Base-by-base conservation (phyloP, 2,888 invertebrate genomes). In the Leucozona laternaria region DNA sequence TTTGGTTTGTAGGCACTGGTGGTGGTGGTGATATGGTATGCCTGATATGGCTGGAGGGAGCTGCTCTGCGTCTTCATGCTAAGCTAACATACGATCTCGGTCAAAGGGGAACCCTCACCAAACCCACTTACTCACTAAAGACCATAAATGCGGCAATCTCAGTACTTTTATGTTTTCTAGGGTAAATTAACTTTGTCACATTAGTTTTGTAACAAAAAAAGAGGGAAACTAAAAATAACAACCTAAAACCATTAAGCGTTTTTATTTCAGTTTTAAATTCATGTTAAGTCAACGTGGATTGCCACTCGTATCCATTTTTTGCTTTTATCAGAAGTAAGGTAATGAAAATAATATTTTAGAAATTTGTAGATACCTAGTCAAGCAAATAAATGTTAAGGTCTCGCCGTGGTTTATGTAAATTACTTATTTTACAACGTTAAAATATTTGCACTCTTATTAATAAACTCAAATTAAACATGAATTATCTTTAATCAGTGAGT, bases 101-200 rank as follows among this genome's bases (percentile, higher is more conserved):
- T 80, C 71, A 80, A 58, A 71, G 57, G 71, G 37, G 34, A 55
- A 60, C 13, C 71, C 48, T 17, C 13, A 20, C 64, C 66, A 17
- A 17, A 53, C 48, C 10, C 25, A 20, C 50, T 62, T 57, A 66
- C 37, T 34, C 48, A n/a, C 58, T 78, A 48, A 66, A 31, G 75
- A 45, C 80, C 50, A 66, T 82, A 86, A 86, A 79, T 82, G 73
- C 82, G 62, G 81, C 81, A 85, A 73, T 82, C 64, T 40, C 13
- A 64, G 40, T 10, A 20, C 20, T 48, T 48, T 22, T 48, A 22
- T 57, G 13, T 8, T 55, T 70, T 70, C 28, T 64, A 70, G 20
- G 68, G 68, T 68, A 37, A 37, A 68, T 68, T 53, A 68, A 20
- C n/a, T 68, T 68, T 50, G 50, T 68, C 37, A 28, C 31, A 48